Evolutionary conservation across 2,797 vertebrate genomes (phyloP).

Genomic region (Smutsia gigantea): DNA sequence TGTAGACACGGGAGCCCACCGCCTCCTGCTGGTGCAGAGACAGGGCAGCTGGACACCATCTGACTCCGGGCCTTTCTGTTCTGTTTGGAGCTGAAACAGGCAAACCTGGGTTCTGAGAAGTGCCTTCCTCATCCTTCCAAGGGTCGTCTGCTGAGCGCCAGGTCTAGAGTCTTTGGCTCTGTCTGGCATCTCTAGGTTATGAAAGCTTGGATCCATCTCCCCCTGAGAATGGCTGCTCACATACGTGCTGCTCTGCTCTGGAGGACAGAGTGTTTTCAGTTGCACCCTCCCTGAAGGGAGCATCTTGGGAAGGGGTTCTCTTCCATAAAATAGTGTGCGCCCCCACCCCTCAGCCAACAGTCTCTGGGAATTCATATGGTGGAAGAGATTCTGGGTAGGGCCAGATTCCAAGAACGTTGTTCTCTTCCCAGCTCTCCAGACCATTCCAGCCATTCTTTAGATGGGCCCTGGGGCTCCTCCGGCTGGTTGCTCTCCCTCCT

Average conservation of each 20-base stretch:
- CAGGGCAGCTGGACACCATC: accelerated
- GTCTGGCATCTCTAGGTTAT: neutral
- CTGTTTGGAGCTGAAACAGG: neutral
- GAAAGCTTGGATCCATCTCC: neutral
- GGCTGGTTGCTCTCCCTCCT: accelerated
- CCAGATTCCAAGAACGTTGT: neutral
- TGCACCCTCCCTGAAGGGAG: neutral
- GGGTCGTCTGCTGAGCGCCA: neutral
- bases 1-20: neutral
- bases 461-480: accelerated
- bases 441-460: too few species aligned
- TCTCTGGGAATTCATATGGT: neutral
- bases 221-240: accelerated
- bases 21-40: too few species aligned
- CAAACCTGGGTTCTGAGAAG: neutral
- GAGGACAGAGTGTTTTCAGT: neutral
- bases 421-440: neutral
- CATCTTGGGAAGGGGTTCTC: neutral
- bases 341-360: neutral
- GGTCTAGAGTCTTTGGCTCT: neutral
- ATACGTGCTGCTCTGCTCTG: accelerated
- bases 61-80: too few species aligned
- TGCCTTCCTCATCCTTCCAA: neutral
- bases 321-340: accelerated
- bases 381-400: neutral